Percentiles rank a stretch among this genome's conserved stretches.
phyloP scores from a whole-genome alignment of 2,113 vertebrate species.

The Xerus inauris region DNA sequence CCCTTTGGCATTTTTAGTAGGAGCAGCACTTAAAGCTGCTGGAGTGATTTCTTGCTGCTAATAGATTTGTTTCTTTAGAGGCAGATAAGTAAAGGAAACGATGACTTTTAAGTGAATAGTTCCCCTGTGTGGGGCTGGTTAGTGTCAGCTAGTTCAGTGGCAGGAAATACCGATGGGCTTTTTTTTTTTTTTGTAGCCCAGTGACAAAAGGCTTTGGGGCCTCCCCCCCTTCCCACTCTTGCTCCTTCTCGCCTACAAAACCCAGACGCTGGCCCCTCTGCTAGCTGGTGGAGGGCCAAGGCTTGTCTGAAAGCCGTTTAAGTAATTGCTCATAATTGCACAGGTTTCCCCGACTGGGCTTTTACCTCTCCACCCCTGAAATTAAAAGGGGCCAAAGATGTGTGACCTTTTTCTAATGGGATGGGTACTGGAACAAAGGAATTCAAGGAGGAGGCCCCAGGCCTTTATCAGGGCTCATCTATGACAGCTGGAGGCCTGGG shows the following conservation, averaged over 20 bases:
- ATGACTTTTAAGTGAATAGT: slow-evolving; percentile 79
- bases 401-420: slow-evolving; percentile 83
- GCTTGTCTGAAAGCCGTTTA: slow-evolving; percentile 83
- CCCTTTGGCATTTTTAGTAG: slow-evolving; percentile 72
- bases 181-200: slow-evolving; percentile 26
- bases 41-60: slow-evolving; percentile 77
- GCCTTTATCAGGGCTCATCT: slow-evolving; percentile 78
- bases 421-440: slow-evolving; percentile 80
- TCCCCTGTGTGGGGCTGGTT: slow-evolving; percentile 73
- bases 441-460: slow-evolving; percentile 74
- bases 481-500: slow-evolving; percentile 72
- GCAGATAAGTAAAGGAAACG: slow-evolving; percentile 81
- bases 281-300: slow-evolving; percentile 68
- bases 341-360: slow-evolving; percentile 77
- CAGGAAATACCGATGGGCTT: slow-evolving; percentile 69
- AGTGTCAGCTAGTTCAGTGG: slow-evolving; percentile 80
- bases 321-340: slow-evolving; percentile 84
- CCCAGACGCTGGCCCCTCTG: slow-evolving; percentile 47
- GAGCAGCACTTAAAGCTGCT: slow-evolving; percentile 79
- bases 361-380: slow-evolving; percentile 84
- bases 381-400: slow-evolving; percentile 84
- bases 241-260: slow-evolving; percentile 71
- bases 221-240: slow-evolving; percentile 57
- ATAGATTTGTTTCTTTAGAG: slow-evolving; percentile 84
- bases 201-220: slow-evolving; percentile 73